Conservation (phyloP, 2,113 vertebrate genomes). For the Cromileptes altivelis region DNA sequence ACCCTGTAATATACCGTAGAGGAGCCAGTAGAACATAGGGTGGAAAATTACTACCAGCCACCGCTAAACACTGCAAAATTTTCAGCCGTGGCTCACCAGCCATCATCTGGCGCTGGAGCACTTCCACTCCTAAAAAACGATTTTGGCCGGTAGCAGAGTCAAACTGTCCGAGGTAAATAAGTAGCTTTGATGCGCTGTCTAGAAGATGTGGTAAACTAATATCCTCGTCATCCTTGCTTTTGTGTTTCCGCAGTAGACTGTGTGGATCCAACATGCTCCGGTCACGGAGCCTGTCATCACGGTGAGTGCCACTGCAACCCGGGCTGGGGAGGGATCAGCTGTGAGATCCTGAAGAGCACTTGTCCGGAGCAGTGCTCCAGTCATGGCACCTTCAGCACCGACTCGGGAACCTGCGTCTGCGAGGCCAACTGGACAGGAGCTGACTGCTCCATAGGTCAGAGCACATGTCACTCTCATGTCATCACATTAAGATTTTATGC, state of each 20-base stretch:
- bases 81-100: conserved; percentile 35
- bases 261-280: conserved; percentile 92
- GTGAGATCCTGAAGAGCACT: conserved; percentile 94
- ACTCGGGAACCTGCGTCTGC: conserved; percentile 92
- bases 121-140: conserved; percentile 24
- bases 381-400: conserved; percentile 93
- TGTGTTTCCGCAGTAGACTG: conserved; percentile 90
- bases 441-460: conserved; percentile 96
- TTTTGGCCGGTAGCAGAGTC: conserved; percentile 32
- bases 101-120: conserved; percentile 28
- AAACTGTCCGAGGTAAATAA: conserved; percentile 39
- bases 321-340: conserved; percentile 94
- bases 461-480: background rate
- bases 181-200: conserved; percentile 40
- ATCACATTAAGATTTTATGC: background rate
- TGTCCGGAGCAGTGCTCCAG: conserved; percentile 97
- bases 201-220: conserved; percentile 60
- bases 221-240: conserved; percentile 52
- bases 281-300: conserved; percentile 94
- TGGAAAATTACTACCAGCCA: conserved; percentile 55
- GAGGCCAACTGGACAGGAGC: conserved; percentile 95
- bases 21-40: conserved; percentile 51
- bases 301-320: conserved; percentile 97
- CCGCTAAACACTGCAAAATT: conserved; percentile 25
- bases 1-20: conserved; percentile 63